Evolutionary conservation across 2,113 vertebrate genomes (phyloP), one percentile per base, ranked within the genome.

Genomic region (Lutjanus erythropterus): DNA sequence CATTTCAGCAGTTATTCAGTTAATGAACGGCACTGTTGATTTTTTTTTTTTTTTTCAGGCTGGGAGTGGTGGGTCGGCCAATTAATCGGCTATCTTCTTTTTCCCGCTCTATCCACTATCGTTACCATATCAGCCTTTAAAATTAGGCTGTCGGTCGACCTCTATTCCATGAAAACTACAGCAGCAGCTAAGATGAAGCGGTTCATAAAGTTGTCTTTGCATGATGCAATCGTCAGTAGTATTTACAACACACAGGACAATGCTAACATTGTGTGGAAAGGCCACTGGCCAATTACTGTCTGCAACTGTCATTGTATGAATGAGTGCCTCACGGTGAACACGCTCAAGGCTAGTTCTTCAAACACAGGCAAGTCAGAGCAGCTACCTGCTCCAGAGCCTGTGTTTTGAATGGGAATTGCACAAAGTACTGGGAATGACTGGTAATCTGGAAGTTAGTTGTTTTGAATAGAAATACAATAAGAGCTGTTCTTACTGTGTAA

Each of bases 161-260:
- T n/a, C n/a, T n/a, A n/a, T n/a, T n/a, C n/a, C n/a, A n/a, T 25
- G 14, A 61, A 78, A 0, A 8, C n/a, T 27, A 29, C 52, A 59
- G 41, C 56, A 47, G 46, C 37, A 70, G 23, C 52, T 27, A 31
- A 61, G 19, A 62, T 29, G 68, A 79, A 52, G 29, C 2, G 3
- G 71, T 84, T 74, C 21, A 53, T 39, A 23, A 73, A 68, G 58
- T 60, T 65, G 33, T 74, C 35, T 75, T 60, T 47, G 52, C 29
- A 31, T 58, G 56, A 61, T 39, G 25, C 52, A 70, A 53, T 72
- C 70, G 50, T 89, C 88, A 89, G 86, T 89, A 84, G 87, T 90
- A 87, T 88, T 82, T 86, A 85, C 84, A 87, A 65, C 23, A 21
- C 71, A 81, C 68, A 68, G 46, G 53, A 86, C 78, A 81, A 90